phyloP scores from a whole-genome alignment of 2,113 vertebrate species.

The Cinclus mexicanus region DNA sequence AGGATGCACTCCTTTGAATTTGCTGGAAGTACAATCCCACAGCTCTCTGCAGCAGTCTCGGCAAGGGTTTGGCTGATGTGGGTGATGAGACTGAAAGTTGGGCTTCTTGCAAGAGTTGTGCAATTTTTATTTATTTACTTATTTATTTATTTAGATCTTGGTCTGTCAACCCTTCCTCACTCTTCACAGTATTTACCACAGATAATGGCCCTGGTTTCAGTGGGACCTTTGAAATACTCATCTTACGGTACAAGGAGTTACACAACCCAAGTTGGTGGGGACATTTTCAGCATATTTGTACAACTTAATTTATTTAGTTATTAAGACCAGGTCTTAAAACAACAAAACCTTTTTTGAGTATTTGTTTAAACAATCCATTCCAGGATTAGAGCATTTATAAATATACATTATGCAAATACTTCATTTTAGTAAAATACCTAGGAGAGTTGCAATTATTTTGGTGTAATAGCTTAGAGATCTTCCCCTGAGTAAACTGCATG shows the following conservation, averaged over 20 bases:
- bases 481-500: background rate
- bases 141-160: background rate
- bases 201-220: slow-evolving; percentile 11
- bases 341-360: background rate
- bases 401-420: background rate
- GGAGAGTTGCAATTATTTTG: background rate
- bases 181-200: background rate
- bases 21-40: background rate
- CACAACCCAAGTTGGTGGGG: background rate
- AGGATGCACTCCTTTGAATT: background rate
- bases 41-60: background rate
- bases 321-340: background rate
- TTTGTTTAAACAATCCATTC: background rate
- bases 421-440: background rate
- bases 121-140: background rate
- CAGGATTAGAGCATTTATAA: background rate
- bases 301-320: background rate
- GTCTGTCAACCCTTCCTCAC: background rate
- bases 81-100: background rate
- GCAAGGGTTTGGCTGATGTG: background rate
- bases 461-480: background rate
- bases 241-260: background rate
- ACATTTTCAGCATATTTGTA: background rate
- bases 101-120: background rate
- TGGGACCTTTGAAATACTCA: slow-evolving; percentile 20